Conservation (phyloP, 2,888 invertebrate genomes). For the Isotomurus palustris region DNA sequence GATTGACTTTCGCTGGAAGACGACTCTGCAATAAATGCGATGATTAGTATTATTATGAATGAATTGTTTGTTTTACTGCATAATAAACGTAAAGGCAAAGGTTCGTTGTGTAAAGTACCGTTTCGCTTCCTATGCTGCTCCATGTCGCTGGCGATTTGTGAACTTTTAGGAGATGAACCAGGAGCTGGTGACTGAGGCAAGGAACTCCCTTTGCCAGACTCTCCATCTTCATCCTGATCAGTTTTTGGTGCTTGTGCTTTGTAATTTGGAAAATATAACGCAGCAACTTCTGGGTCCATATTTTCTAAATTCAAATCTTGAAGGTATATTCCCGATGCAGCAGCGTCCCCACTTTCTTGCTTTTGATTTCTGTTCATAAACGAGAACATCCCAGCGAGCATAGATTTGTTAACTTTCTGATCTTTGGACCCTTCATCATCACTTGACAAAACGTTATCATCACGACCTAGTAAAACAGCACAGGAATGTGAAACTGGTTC, state of each 20-base stretch:
- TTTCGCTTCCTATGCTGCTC: slow-evolving; percentile 32
- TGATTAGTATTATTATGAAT: not conserved
- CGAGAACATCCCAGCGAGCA: slow-evolving; percentile 85
- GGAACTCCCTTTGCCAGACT: slow-evolving; percentile 94
- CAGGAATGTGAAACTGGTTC: not conserved
- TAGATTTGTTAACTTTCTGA: slow-evolving; percentile 55
- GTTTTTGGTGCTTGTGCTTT: slow-evolving; percentile 30
- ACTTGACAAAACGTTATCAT: slow-evolving; percentile 45
- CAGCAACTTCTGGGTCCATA: slow-evolving; percentile 86
- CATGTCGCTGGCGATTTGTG: slow-evolving; percentile 31
- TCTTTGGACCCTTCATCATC: slow-evolving; percentile 52
- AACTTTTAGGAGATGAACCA: slow-evolving; percentile 41
- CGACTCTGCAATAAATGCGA: slow-evolving; percentile 11
- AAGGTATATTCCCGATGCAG: slow-evolving; percentile 75
- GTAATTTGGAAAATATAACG: slow-evolving; percentile 70
- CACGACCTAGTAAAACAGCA: slow-evolving; percentile 9
- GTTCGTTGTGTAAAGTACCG: too few relatives aligned
- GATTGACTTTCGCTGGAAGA: slow-evolving; percentile 17
- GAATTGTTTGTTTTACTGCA: not conserved
- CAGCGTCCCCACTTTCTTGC: slow-evolving; percentile 48
- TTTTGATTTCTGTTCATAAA: slow-evolving; percentile 73
- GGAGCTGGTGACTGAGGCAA: slow-evolving; percentile 77
- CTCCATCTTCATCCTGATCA: slow-evolving; percentile 78
- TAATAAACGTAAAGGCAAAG: not conserved
- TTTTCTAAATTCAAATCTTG: slow-evolving; percentile 84